Evolutionary conservation across 2,888 invertebrate genomes (phyloP), one percentile per base, ranked within the genome.

Genomic region (Tetramorium bicarinatum): DNA sequence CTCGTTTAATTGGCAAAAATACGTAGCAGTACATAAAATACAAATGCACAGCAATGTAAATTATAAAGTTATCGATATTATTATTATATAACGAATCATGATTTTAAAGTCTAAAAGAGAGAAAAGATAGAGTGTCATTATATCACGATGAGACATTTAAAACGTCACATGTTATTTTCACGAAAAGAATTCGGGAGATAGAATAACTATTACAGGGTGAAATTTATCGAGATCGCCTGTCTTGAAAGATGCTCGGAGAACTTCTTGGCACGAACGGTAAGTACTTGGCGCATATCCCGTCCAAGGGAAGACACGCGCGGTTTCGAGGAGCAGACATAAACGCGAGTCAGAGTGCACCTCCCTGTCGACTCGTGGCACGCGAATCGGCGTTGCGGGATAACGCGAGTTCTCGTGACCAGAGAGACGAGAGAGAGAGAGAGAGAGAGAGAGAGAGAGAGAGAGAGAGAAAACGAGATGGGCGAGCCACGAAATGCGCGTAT

Each of bases 371-470:
- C 56, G 34, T 47, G 56, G 75, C 83, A 83, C 83, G 85, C 71
- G 85, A 83, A 79, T 83, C 83, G 74, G 56, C n/a, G 44, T 13
- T 15, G 41, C 67, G 34, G 56, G 66, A 87, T 84, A 88, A 89
- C 77, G 85, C 81, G 79, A 67, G 75, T 79, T 87, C 75, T 84
- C 86, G 88, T 82, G 86, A 89, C 86, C 66, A 9, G 49, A 38
- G 29, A 34, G 29, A 21, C 29, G n/a, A 29, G 72, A 72, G 61
- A 82, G 18, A n/a, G 4, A 25, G n/a, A 18, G 0, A 49, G 34
- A 21, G 21, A 41, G 41, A 72, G 8, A 54, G 29, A 34, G 29
- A 34, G 29, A 34, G 29, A 66, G 18, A 47, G 47, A 66, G 47
- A 52, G 34, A 52, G 34, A 38, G n/a, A 38, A n/a, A 25, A 18